phyloP scores from a whole-genome alignment of 2,113 vertebrate species.

The Numenius arquata region DNA sequence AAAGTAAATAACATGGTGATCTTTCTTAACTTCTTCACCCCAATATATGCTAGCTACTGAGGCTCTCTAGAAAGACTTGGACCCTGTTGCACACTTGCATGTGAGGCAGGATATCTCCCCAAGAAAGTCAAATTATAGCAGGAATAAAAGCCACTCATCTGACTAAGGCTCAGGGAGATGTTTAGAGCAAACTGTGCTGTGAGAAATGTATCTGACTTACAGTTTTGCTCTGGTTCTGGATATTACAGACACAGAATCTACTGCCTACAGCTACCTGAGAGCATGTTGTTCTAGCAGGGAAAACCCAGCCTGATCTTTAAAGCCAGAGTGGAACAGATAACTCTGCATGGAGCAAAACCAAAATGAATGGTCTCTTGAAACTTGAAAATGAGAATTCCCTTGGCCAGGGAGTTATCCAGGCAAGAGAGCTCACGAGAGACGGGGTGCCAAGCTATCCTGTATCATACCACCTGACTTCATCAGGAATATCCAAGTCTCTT shows the following conservation, averaged over 20 bases:
- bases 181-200: not conserved
- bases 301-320: not conserved
- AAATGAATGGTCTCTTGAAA: not conserved
- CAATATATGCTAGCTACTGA: not conserved
- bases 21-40: not conserved
- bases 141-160: not conserved
- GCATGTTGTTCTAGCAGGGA: not conserved
- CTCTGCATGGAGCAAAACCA: not conserved
- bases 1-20: not conserved
- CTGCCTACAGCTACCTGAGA: not conserved
- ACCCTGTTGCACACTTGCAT: not conserved
- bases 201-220: not conserved
- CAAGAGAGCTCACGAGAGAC: not conserved
- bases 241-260: not conserved
- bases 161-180: not conserved
- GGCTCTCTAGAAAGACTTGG: not conserved
- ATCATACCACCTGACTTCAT: not conserved
- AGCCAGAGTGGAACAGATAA: not conserved
- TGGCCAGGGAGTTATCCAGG: not conserved
- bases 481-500: not conserved
- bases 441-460: not conserved
- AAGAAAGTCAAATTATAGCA: not conserved
- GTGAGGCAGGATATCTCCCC: not conserved
- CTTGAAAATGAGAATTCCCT: not conserved
- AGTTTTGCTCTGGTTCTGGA: not conserved